phyloP scores from a whole-genome alignment of 2,797 vertebrate species.

The Lerista edwardsae region DNA sequence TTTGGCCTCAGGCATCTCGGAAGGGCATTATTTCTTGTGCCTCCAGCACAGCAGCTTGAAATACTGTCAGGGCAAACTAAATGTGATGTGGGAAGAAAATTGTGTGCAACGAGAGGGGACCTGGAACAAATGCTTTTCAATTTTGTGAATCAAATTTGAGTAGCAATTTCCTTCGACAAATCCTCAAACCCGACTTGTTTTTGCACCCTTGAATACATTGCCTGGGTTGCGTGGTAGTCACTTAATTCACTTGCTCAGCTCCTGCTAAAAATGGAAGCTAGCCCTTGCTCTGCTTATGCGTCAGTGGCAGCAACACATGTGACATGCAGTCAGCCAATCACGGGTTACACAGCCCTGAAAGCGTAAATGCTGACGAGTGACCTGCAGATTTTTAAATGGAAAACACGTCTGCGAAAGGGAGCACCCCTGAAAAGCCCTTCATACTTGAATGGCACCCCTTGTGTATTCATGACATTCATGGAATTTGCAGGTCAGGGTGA shows the following conservation, averaged over 20 bases:
- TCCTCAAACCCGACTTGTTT: neutral
- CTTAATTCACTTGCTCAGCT: constrained; percentile 3
- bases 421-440: neutral
- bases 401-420: neutral
- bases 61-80: constrained; percentile 17
- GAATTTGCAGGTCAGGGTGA: constrained; percentile 22
- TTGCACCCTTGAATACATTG: constrained; percentile 25
- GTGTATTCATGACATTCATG: constrained; percentile 38
- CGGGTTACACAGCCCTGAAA: neutral
- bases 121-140: constrained; percentile 10
- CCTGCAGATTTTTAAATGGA: neutral
- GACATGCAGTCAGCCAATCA: neutral
- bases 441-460: constrained; percentile 10
- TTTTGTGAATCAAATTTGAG: constrained; percentile 21
- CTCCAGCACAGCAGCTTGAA: neutral
- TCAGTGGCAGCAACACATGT: neutral
- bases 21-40: neutral
- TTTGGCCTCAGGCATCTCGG: neutral
- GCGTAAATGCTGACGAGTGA: neutral
- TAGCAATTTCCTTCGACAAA: constrained; percentile 25
- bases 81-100: constrained; percentile 19
- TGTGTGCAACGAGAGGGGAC: constrained; percentile 4
- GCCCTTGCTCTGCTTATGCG: neutral
- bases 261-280: neutral
- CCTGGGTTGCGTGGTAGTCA: neutral